Base-by-base conservation (phyloP, 30 jellyfish, hydroid and myxozoan species). In the Cassiopea andromeda region DNA sequence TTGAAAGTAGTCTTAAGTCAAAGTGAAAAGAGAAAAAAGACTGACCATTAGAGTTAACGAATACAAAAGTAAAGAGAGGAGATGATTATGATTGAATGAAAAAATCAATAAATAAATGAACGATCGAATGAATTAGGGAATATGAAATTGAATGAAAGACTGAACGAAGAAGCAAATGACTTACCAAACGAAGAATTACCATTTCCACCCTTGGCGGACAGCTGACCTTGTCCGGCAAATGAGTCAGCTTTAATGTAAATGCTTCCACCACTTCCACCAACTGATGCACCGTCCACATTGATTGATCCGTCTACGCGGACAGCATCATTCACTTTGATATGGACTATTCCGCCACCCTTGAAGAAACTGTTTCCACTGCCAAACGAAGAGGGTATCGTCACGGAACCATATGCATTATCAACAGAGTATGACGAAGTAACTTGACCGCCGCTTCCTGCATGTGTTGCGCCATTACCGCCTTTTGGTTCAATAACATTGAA, bases 381-480 rank as follows among this genome's bases (percentile, higher is more conserved):
- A 73, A 78, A 78, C 0, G 85, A 78, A 15, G 90, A 68, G 1
- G 95, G 95, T 16, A n/a, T 48, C 46, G 90, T 88, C 43, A 88
- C 95, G 46, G 90, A 77, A 3, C 95, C 95, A 60, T 88, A 88
- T 38, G 87, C 46, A 5, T 43, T 88, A 59, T 88, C 90, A 48
- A 54, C 90, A 5, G 91, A 7, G 13, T 47, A 57, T 46, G 90
- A 59, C 38, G 61, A 14, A 1, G 57, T 38, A 14, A 78, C 66
- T 68, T 88, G 75, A 7, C 95, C 95, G 19, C 95, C 95, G 50
- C 90, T 73, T 77, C 95, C 95, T 1, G 87, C 95, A 88, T 88
- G 90, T 0, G 95, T 88, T 57, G 95, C 95, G 19, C 95, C 95
- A 68, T 88, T 80, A 6, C 95, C 95, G 59, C 90, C 95, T 88